Conservation (phyloP, 2,797 vertebrate species). For the Leptatherina wallacei region DNA sequence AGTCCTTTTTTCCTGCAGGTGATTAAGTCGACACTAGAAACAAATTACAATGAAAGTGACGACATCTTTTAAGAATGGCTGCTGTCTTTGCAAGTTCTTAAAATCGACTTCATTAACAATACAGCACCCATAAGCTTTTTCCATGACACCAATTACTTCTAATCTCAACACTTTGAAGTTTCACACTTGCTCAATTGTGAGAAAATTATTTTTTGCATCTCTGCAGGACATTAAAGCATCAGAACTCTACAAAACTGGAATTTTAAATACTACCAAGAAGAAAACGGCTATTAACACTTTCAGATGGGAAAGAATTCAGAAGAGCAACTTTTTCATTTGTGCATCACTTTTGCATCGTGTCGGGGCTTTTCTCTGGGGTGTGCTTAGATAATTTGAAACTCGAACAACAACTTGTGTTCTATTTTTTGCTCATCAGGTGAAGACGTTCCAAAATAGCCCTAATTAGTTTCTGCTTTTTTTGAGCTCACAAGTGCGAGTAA, state of each 20-base stretch:
- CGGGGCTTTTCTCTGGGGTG: slow-evolving; percentile 36
- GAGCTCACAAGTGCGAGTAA: slow-evolving; percentile 67
- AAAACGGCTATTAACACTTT: background rate
- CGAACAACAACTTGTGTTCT: slow-evolving; percentile 51
- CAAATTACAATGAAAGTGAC: slow-evolving; percentile 37
- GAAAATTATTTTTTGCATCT: slow-evolving; percentile 4
- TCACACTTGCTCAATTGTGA: slow-evolving; percentile 21
- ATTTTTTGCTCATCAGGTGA: slow-evolving; percentile 48
- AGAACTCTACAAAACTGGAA: slow-evolving; percentile 7
- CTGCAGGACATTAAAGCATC: slow-evolving; percentile 33
- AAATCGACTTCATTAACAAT: slow-evolving; percentile 43
- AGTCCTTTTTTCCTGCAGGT: slow-evolving; percentile 29
- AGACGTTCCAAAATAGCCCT: slow-evolving; percentile 63
- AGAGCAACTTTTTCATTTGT: slow-evolving; percentile 15
- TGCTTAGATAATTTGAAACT: slow-evolving; percentile 49
- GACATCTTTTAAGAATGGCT: slow-evolving; percentile 17
- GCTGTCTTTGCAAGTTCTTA: slow-evolving; percentile 20
- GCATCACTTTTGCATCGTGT: slow-evolving; percentile 15
- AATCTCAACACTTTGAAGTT: slow-evolving; percentile 41
- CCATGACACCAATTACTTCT: slow-evolving; percentile 47
- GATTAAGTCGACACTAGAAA: slow-evolving; percentile 36
- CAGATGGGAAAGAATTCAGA: slow-evolving; percentile 19
- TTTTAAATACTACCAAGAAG: slow-evolving; percentile 12
- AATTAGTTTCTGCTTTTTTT: slow-evolving; percentile 71
- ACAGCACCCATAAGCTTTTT: slow-evolving; percentile 26